Evolutionary conservation across 2,113 vertebrate species (phyloP).

Genomic region (Nothocercus nigrocapillus): DNA sequence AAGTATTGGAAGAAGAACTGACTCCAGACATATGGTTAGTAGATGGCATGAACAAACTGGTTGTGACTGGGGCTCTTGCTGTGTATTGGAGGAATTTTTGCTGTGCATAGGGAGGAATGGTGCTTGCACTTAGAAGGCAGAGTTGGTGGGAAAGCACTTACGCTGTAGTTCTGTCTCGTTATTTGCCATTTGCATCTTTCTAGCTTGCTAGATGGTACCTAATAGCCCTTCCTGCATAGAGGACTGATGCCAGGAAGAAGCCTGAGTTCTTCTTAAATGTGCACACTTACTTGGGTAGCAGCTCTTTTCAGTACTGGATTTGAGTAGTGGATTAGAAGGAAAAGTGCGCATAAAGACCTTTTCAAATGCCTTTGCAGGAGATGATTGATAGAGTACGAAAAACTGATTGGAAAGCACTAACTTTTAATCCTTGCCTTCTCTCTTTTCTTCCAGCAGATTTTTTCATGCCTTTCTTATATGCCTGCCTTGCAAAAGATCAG

Average conservation of each 20-base stretch:
- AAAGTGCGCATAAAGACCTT: not conserved
- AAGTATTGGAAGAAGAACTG: not conserved
- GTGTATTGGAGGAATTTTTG: rapidly evolving
- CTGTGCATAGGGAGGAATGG: not conserved
- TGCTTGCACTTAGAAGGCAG: not conserved
- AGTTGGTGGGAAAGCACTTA: not conserved
- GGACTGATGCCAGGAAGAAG: not conserved
- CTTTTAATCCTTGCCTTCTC: not conserved
- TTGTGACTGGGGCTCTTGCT: not conserved
- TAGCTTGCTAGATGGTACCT: not conserved
- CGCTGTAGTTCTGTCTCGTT: rapidly evolving
- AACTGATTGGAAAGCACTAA: slow-evolving; percentile 5
- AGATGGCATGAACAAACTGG: not conserved
- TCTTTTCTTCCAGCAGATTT: not conserved
- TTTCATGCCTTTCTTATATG: not conserved
- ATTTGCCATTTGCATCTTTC: not conserved
- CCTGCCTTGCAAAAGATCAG: not conserved
- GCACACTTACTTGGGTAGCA: not conserved
- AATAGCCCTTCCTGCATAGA: not conserved
- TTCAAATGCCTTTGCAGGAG: not conserved
- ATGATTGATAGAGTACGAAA: slow-evolving; percentile 32
- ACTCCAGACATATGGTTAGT: not conserved
- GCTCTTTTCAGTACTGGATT: not conserved
- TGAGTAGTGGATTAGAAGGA: slow-evolving; percentile 1
- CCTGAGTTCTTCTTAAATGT: not conserved